These are phyloP conservation scores for Pitangus sulphuratus DNA, from an alignment of 2,797 vertebrate genomes.

Conservation along the genomic window DNA sequence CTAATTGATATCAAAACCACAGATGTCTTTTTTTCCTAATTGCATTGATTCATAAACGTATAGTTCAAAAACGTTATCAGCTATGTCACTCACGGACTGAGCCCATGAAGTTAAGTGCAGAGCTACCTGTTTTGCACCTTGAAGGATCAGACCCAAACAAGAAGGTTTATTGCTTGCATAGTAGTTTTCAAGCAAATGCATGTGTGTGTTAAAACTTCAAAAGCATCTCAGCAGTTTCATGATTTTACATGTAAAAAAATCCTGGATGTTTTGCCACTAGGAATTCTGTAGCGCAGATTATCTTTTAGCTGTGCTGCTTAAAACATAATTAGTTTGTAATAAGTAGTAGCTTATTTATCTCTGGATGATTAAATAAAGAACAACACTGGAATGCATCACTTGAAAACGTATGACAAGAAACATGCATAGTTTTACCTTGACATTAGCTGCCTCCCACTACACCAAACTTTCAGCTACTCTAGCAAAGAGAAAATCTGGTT, in stretches of 20 bases:
- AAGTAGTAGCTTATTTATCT: constrained; percentile 36
- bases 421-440: neutral
- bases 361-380: constrained; percentile 37
- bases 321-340: constrained; percentile 36
- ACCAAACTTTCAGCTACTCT: neutral
- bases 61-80: neutral
- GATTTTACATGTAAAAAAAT: constrained; percentile 53
- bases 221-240: constrained; percentile 37
- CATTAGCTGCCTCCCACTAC: neutral
- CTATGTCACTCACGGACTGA: neutral
- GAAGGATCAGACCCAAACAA: neutral
- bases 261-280: constrained; percentile 35
- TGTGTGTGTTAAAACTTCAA: constrained; percentile 43
- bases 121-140: neutral
- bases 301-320: constrained; percentile 21
- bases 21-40: neutral
- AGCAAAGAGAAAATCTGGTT: constrained; percentile 5
- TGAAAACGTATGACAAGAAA: constrained; percentile 1
- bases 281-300: constrained; percentile 27
- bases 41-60: neutral
- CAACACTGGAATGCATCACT: constrained; percentile 35
- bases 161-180: neutral
- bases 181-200: neutral
- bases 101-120: neutral
- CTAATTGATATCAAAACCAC: neutral